phyloP scores from a whole-genome alignment of 2,797 vertebrate species.

The Kryptopterus vitreolus region DNA sequence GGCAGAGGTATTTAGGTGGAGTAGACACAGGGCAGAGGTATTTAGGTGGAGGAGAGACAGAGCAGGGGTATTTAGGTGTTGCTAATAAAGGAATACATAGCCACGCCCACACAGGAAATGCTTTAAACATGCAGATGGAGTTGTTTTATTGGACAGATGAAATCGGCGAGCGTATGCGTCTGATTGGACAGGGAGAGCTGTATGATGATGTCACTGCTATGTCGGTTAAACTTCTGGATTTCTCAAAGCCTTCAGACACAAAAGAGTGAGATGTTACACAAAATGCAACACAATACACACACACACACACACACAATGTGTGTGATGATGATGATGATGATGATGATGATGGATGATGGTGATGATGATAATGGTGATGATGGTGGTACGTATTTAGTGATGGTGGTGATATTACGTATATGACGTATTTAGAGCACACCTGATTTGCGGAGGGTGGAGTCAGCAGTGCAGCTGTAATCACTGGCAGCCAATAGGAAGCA shows the following conservation, averaged over 20 bases:
- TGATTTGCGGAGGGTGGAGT: constrained; percentile 88
- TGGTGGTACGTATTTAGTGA: not conserved
- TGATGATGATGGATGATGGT: no score
- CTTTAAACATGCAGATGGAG: not conserved
- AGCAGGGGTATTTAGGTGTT: not conserved
- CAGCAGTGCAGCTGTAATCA: constrained; percentile 90
- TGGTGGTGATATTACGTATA: not conserved
- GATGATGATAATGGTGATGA: no score
- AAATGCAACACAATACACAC: not conserved
- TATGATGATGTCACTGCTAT: constrained; percentile 92
- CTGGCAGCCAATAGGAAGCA: constrained; percentile 94
- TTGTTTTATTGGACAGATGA: constrained; percentile 86
- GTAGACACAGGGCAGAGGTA: not conserved
- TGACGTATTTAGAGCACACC: constrained; percentile 73
- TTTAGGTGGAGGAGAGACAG: not conserved
- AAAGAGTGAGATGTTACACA: constrained; percentile 74
- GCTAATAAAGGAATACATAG: not conserved
- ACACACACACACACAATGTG: no score
- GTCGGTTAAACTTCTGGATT: constrained; percentile 97
- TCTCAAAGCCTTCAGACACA: constrained; percentile 91
- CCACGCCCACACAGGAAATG: not conserved
- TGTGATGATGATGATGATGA: no score
- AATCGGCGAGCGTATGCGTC: constrained; percentile 89
- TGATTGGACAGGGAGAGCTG: constrained; percentile 90
- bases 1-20: not conserved